These are phyloP conservation scores for Ciconia nigra DNA, from an alignment of 2,797 vertebrate species.

Conservation along the genomic window DNA sequence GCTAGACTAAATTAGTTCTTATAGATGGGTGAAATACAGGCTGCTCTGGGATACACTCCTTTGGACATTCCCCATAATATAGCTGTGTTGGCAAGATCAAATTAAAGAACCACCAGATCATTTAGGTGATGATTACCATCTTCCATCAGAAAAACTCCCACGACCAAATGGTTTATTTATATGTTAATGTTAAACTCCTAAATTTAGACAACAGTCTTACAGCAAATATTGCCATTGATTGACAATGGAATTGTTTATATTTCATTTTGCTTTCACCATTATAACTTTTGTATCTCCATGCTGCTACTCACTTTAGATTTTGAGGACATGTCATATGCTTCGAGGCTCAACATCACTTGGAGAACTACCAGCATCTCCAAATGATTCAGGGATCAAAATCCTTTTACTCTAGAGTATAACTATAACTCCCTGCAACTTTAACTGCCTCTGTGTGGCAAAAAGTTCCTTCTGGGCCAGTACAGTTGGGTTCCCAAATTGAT, in stretches of 20 bases:
- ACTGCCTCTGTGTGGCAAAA: neutral
- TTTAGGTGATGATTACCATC: neutral
- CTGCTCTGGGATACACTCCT: neutral
- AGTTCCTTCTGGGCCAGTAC: neutral
- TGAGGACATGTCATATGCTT: neutral
- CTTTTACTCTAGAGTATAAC: neutral
- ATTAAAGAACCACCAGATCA: neutral
- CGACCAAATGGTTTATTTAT: neutral
- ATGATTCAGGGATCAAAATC: neutral
- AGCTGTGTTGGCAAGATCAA: neutral
- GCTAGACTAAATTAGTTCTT: neutral
- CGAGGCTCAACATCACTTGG: neutral
- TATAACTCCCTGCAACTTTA: neutral
- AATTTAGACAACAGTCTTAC: neutral
- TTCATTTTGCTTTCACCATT: neutral
- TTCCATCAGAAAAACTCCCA: neutral
- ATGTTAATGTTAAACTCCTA: neutral
- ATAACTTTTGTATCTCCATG: neutral
- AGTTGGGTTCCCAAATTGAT: neutral
- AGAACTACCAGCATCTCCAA: neutral
- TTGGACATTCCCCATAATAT: neutral
- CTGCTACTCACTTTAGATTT: neutral
- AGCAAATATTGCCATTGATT: neutral
- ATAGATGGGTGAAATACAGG: neutral
- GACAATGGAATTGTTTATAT: neutral